These are phyloP conservation scores for Protaetia brevitarsis DNA, from an alignment of 1,140 invertebrate genomes.

Conservation along the genomic window DNA sequence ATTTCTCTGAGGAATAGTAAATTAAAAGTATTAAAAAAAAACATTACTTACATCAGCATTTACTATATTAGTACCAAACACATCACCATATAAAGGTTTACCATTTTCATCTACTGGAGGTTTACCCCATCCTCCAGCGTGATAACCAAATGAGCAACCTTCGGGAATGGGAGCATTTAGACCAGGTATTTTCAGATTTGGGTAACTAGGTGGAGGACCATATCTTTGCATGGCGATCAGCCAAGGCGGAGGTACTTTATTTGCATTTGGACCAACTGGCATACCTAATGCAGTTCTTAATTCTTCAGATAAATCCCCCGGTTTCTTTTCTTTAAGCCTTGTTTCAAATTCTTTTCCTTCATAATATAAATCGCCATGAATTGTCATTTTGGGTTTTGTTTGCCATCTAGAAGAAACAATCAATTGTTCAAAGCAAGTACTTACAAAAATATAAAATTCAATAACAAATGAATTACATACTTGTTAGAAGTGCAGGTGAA, in stretches of 20 bases:
- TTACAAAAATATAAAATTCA: constrained; percentile 15
- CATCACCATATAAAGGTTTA: constrained; percentile 97
- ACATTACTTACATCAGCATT: constrained; percentile 59
- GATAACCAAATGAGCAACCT: constrained; percentile 97
- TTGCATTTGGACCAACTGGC: constrained; percentile 90
- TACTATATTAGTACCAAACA: constrained; percentile 78
- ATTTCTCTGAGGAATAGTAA: background rate
- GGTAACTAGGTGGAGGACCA: constrained; percentile 98
- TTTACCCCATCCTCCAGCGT: constrained; percentile 99
- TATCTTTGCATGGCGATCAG: constrained; percentile 99
- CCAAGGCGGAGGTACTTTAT: constrained; percentile 96
- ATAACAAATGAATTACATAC: too few relatives aligned
- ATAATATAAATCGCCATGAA: constrained; percentile 98
- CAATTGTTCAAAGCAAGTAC: background rate
- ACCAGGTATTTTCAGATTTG: constrained; percentile 94
- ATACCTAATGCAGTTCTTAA: constrained; percentile 95
- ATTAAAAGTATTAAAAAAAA: background rate
- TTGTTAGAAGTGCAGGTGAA: too few relatives aligned
- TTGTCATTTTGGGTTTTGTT: constrained; percentile 97
- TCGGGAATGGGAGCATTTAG: constrained; percentile 94
- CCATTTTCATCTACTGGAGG: constrained; percentile 99
- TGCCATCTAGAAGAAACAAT: constrained; percentile 76
- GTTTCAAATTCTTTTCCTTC: constrained; percentile 99
- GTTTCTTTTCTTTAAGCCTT: constrained; percentile 96
- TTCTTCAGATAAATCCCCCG: constrained; percentile 95